Evolutionary conservation across 2,888 invertebrate species (phyloP), one percentile per base, ranked within the genome.

Genomic region (Coleophora deauratella): DNA sequence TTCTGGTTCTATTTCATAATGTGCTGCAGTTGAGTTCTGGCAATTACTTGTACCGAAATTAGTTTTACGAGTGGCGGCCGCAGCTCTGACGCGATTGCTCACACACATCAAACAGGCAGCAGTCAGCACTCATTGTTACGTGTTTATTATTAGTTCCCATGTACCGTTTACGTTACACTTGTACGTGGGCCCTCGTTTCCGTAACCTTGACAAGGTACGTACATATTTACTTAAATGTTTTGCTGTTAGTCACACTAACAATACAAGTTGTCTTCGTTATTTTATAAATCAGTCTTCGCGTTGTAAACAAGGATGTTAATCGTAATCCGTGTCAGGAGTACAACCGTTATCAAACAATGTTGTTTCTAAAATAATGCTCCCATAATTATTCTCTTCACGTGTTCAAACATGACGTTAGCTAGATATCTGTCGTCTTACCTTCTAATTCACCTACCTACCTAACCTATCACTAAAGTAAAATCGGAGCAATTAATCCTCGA

Each of bases 121-220:
- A 59, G 62, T 52, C 57, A 62, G 61, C 67, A 69, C 67, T 78
- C 72, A 79, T 82, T 82, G 82, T 82, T 81, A 74, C 72, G 57
- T 66, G 72, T 74, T 69, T 82, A 80, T 81, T 80, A 80, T 79
- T 82, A 78, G 76, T 78, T 72, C 64, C 57, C 70, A 59, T 69
- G 62, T 57, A 65, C 62, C 59, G 69, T 71, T 69, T 72, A 70
- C 61, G 37, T 40, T 71, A 71, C 62, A 59, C 57, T 65, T 54
- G 55, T 68, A 63, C 62, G 57, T 67, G 59, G 58, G 64, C 66
- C 64, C 60, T 58, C 56, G 62, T 72, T 72, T 71, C 65, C 62
- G 59, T 74, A 75, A 70, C 77, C 80, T 75, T 79, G 72, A 52
- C 48, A 56, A 49, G 55, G 61, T 61, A 64, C 63, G 44, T 12